Base-by-base conservation (phyloP, 1,140 invertebrate genomes). In the Eubasilissa regina region DNA sequence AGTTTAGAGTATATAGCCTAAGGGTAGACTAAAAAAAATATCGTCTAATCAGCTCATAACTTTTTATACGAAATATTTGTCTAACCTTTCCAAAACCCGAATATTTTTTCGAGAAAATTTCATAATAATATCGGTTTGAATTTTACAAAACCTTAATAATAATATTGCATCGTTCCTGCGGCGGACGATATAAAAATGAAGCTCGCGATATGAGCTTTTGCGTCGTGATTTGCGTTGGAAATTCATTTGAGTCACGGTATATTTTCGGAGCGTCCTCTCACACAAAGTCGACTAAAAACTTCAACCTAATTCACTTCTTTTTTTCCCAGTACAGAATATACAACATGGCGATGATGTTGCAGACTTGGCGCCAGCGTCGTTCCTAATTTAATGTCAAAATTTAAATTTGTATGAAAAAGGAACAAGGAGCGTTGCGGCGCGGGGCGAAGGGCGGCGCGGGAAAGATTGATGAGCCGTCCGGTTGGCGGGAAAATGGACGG, bases 351-450 rank as follows among this genome's bases (percentile, higher is more conserved):
- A 75, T 75, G 35, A 58, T 75, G 55, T 56, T 55, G 64, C 72
- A 75, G 72, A 75, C 72, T 35, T 60, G 72, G 72, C 72, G 72
- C 72, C 72, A 45, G 11, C 53, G 72, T 75, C 53, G 21, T 56
- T 35, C 72, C 51, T 58, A 75, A 75, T 75, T 75, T 58, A 56
- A 45, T 56, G 72, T 75, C 72, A 56, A 75, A 75, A 75, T 75
- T 75, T 75, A 75, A 75, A 75, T 75, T 75, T 58, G 72, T 75
- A 75, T 60, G 72, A 75, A 75, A 75, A 75, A 75, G 51, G 35
- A 75, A 43, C 72, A 75, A 6, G 72, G 55, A 75, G 43, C 51
- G 17, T 58, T 25, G 72, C 48, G 72, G 51, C 12, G n/a, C n/a
- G n/a, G n/a, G n/a, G n/a, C n/a, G n/a, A n/a, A n/a, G n/a, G 48